Evolutionary conservation across 2,888 invertebrate genomes (phyloP), one percentile per base, ranked within the genome.

Genomic region (Tiphia femorata): DNA sequence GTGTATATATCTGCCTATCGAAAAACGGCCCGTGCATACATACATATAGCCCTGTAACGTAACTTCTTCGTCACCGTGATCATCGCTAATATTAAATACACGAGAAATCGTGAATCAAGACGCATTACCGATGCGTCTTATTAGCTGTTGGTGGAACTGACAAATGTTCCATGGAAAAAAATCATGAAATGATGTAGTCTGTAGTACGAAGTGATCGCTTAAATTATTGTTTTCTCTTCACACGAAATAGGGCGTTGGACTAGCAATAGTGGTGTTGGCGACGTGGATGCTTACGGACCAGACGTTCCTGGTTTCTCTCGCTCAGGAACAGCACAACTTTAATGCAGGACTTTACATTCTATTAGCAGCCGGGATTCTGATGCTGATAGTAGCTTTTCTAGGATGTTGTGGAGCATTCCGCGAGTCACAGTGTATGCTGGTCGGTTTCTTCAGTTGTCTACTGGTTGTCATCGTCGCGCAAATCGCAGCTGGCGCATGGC

Each of bases 321-420:
- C 89, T 33, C 90, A 89, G 68, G 87, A 89, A 70, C 85, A 88
- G 64, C 85, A 85, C 53, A 87, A 88, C 74, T 90, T 89, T 75
- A 87, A 90, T 77, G 88, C 90, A 40, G 91, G 91, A 10, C 87
- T 92, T 16, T 92, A 91, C 76, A 87, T 94, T 49, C 86, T 94
- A 58, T 86, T 95, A 58, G 88, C 87, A 20, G 89, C 91, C 51
- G 94, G 94, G 4, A 84, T 88, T 30, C 84, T 93, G 46, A 89
- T 94, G 82, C 87, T 92, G 57, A 80, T 93, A 35, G 89, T 93
- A 20, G 91, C 93, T 12, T 91, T 93, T 82, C 86, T 95, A 40
- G 95, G 95, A 50, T 95, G 94, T 78, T 92, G 92, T 77, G 95
- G 95, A 27, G 92, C 94, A 5, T 88, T 91, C 60, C 88, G 89